These are phyloP conservation scores for Coracias cyanogaster DNA, from an alignment of 2,797 vertebrate species.

Conservation along the genomic window DNA sequence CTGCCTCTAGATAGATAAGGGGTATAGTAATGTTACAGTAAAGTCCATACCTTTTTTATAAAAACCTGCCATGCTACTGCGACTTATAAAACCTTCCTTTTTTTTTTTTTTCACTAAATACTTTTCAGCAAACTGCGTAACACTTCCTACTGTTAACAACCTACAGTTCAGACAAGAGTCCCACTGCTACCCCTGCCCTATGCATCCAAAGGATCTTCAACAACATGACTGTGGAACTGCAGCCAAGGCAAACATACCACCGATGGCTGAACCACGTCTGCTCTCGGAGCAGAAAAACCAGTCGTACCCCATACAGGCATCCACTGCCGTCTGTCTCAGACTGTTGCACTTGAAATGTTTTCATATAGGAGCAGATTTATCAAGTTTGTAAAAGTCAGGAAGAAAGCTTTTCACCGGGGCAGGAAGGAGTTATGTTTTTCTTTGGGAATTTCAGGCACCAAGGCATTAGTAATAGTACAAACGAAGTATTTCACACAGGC, in stretches of 20 bases:
- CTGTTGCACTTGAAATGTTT: neutral
- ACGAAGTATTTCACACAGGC: neutral
- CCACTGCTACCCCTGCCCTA: neutral
- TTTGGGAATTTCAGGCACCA: neutral
- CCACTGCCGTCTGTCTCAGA: neutral
- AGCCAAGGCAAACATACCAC: slow-evolving; percentile 40
- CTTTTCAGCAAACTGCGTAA: neutral
- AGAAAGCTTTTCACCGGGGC: neutral
- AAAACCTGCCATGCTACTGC: neutral
- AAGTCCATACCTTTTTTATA: neutral
- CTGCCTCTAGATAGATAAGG: neutral
- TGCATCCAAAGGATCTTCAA: neutral
- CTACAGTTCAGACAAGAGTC: neutral
- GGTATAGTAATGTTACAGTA: neutral
- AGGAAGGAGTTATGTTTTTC: neutral
- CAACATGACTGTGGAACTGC: neutral
- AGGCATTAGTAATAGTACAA: neutral
- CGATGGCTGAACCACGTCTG: neutral
- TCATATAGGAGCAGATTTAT: neutral
- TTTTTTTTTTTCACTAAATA: neutral
- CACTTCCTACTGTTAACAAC: neutral
- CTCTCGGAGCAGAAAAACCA: neutral
- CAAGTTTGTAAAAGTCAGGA: neutral
- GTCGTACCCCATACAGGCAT: neutral
- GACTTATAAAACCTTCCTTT: neutral